Evolutionary conservation across 1,140 invertebrate species (phyloP).

Genomic region (Zaprionus tsacasi): DNA sequence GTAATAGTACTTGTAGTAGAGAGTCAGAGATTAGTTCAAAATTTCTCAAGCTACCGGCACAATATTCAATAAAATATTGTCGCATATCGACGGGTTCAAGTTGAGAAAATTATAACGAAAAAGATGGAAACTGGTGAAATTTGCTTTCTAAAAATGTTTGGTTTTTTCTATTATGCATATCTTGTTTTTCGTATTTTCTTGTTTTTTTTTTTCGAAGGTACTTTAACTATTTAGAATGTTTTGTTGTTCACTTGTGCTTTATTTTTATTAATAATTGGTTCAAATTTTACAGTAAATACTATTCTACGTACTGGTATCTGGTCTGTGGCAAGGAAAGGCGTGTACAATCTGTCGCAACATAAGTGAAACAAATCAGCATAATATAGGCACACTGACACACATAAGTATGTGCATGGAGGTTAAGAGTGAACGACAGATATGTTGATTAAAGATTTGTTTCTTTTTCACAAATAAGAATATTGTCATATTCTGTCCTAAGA

Average conservation of each 20-base stretch:
- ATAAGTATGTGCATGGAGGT: not conserved
- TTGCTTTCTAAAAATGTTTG: slow-evolving; percentile 5
- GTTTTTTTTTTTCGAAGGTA: slow-evolving; percentile 43
- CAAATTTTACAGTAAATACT: slow-evolving; percentile 39
- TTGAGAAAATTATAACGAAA: slow-evolving; percentile 37
- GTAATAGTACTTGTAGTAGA: slow-evolving; percentile 8
- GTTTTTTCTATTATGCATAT: slow-evolving; percentile 5
- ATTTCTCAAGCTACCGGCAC: slow-evolving; percentile 41
- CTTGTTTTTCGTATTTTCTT: slow-evolving; percentile 9
- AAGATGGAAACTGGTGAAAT: slow-evolving; percentile 16
- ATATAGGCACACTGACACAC: slow-evolving; percentile 1
- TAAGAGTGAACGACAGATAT: slow-evolving; percentile 43
- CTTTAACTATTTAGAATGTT: slow-evolving; percentile 66
- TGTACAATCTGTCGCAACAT: slow-evolving; percentile 7
- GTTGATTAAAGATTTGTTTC: slow-evolving; percentile 25
- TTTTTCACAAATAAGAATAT: slow-evolving; percentile 54
- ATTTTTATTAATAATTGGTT: slow-evolving; percentile 70
- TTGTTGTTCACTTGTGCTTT: slow-evolving; percentile 39
- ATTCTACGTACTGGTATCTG: not conserved
- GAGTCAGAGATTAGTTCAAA: not conserved
- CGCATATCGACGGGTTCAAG: slow-evolving; percentile 24
- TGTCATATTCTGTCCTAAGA: slow-evolving; percentile 44
- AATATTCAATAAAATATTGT: slow-evolving; percentile 80
- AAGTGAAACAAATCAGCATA: not conserved
- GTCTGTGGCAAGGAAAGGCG: slow-evolving; percentile 5